phyloP scores from a whole-genome alignment of 2,797 vertebrate species.

The Gephyroberyx darwinii region DNA sequence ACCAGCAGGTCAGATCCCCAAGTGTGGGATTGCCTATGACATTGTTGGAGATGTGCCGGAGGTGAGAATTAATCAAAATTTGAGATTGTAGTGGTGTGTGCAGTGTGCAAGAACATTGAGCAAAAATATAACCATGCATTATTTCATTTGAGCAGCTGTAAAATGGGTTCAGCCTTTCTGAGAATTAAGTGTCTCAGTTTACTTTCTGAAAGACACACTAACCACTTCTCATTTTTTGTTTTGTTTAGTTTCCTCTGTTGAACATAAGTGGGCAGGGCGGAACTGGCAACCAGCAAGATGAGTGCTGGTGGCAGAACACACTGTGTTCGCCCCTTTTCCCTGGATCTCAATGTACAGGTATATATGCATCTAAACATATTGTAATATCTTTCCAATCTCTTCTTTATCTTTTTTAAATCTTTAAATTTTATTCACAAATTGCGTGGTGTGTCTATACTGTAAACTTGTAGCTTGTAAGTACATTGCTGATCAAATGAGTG shows the following conservation, averaged over 20 bases:
- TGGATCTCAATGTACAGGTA: slow-evolving; percentile 94
- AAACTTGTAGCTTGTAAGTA: too few relatives aligned
- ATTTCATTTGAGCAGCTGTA: slow-evolving; percentile 9
- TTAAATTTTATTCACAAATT: neutral
- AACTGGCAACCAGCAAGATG: slow-evolving; percentile 88
- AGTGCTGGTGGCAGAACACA: slow-evolving; percentile 97
- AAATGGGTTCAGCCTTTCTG: slow-evolving; percentile 9
- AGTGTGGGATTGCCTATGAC: slow-evolving; percentile 85
- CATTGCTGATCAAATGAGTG: too few relatives aligned
- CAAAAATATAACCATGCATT: neutral
- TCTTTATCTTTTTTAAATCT: neutral
- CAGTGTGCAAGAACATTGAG: neutral
- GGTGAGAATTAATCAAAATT: slow-evolving; percentile 78
- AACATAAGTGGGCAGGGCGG: slow-evolving; percentile 87
- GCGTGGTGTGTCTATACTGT: too few relatives aligned
- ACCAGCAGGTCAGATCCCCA: slow-evolving; percentile 84
- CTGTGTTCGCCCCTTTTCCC: slow-evolving; percentile 93
- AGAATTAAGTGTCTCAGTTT: neutral
- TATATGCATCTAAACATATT: slow-evolving; percentile 40
- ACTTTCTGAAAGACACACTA: slow-evolving; percentile 35
- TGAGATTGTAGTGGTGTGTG: neutral
- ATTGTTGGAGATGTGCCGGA: slow-evolving; percentile 86
- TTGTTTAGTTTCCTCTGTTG: slow-evolving; percentile 86
- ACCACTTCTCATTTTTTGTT: slow-evolving; percentile 61
- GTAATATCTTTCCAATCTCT: too few relatives aligned